A percentile compares a stretch with the other conserved stretches of the same genome.
These are phyloP conservation scores for Ochlodes sylvanus DNA, from an alignment of 2,888 invertebrate genomes.

Conservation along the genomic window DNA sequence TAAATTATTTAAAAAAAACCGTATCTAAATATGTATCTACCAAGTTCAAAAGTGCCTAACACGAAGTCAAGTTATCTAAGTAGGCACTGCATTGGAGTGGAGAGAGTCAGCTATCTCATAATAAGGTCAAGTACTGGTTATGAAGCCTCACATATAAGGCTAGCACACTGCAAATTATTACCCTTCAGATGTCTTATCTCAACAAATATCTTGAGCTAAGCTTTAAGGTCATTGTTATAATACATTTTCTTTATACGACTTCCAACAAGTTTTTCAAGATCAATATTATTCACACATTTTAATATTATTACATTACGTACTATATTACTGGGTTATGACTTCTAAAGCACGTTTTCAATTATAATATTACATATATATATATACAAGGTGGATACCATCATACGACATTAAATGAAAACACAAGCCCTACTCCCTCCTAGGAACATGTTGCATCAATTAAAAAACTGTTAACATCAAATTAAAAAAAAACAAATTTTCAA, in stretches of 20 bases:
- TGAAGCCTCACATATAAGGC: conserved; percentile 39
- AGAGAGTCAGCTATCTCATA: conserved; percentile 42
- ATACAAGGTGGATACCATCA: too few species aligned
- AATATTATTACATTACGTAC: too few species aligned
- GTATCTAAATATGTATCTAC: too few species aligned
- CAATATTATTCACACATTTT: background rate
- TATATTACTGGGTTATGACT: too few species aligned
- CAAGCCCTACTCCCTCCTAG: too few species aligned
- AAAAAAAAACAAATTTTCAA: too few species aligned
- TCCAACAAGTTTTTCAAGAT: background rate
- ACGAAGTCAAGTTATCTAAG: conserved; percentile 7
- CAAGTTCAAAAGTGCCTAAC: background rate
- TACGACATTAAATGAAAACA: too few species aligned
- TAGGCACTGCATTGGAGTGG: conserved; percentile 23
- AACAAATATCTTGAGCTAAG: conserved; percentile 8
- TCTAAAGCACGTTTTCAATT: too few species aligned
- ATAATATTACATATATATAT: too few species aligned
- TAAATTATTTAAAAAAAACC: too few species aligned
- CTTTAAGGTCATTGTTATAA: background rate
- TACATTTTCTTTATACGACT: background rate
- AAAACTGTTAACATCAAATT: too few species aligned
- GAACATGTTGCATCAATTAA: too few species aligned
- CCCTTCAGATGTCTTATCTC: conserved; percentile 43
- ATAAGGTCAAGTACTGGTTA: conserved; percentile 40
- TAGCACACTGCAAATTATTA: conserved; percentile 39